Evolutionary conservation across 2,113 vertebrate genomes (phyloP).

Genomic region (Prochilodus magdalenae): DNA sequence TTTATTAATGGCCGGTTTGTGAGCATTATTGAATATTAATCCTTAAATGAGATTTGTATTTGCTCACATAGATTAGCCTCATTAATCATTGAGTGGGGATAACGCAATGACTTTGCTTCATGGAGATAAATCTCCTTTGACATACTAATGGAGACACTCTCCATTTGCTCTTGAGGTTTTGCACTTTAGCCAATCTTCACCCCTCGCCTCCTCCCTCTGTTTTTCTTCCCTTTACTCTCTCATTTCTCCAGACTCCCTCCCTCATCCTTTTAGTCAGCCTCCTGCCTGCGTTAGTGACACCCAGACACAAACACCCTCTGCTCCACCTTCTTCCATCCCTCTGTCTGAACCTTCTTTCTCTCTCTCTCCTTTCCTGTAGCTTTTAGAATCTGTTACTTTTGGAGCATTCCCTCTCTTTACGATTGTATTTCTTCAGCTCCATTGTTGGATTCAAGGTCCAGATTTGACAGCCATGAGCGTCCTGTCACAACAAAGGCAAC

Average conservation of each 20-base stretch:
- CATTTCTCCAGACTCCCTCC: constrained; percentile 40
- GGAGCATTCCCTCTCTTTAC: neutral
- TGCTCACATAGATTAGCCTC: constrained; percentile 20
- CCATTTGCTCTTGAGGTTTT: constrained; percentile 62
- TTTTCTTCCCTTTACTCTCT: constrained; percentile 38
- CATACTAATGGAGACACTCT: constrained; percentile 64
- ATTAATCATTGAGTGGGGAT: constrained; percentile 32
- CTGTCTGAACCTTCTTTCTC: constrained; percentile 70
- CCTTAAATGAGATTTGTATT: constrained; percentile 20
- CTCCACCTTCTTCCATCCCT: constrained; percentile 61
- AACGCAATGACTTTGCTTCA: constrained; percentile 25
- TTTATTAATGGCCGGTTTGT: constrained; percentile 23
- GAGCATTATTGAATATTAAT: constrained; percentile 15
- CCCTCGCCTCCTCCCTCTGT: constrained; percentile 31
- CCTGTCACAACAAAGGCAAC: no score
- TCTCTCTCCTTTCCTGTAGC: neutral
- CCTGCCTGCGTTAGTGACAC: constrained; percentile 66
- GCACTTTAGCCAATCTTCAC: constrained; percentile 56
- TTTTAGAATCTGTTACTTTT: neutral
- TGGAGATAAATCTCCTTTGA: constrained; percentile 48
- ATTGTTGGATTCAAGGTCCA: no score
- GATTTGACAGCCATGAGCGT: no score
- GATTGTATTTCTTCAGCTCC: neutral
- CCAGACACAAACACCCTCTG: constrained; percentile 67
- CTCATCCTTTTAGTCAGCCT: constrained; percentile 51